Base-by-base conservation (phyloP, 1,140 invertebrate species). In the Proales similis region DNA sequence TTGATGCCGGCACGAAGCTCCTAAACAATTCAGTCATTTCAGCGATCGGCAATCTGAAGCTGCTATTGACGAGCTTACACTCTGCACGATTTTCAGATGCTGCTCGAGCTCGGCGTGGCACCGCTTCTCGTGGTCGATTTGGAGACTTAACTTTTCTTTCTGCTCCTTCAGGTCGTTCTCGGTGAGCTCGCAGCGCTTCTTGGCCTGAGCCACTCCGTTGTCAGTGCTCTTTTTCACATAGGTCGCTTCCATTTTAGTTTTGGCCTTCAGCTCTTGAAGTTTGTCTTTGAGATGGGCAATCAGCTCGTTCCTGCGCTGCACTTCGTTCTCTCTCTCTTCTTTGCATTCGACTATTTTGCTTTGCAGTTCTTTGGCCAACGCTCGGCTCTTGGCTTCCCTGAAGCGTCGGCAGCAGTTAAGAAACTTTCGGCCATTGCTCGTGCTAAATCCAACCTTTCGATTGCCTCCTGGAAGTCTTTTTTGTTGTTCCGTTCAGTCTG, bases 191-290 rank as follows among this genome's bases (percentile, higher is more conserved):
- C 57, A 61, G n/a, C 39, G 36, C 38, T 45, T 45, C 11, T 45
- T 45, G 4, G 39, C 38, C 20, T 61, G 57, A 19, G 39, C 26
- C 5, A 61, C 39, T 19, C 29, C 32, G 36, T 61, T 61, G 9
- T 61, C 57, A n/a, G 39, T 45, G 39, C 39, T 61, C 36, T 61
- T 61, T 30, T 61, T 61, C 4, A 45, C 42, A 22, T 61, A 61
- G 24, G 36, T 61, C 4, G 39, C 42, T 24, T 61, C 57, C 27
- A 61, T 32, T 9, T 61, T 45, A 14, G 57, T 45, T n/a, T 61
- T 61, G 0, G 57, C 57, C 36, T 61, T 61, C 12, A 45, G 26
- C 19, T 61, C 57, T 46, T 61, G 57, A 4, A 61, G 19, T 30
- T 27, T 29, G 22, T 61, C 57, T 61, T 61, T 61, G 17, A 45